phyloP scores from a whole-genome alignment of 1,140 invertebrate species.

The Theocolax elegans region DNA sequence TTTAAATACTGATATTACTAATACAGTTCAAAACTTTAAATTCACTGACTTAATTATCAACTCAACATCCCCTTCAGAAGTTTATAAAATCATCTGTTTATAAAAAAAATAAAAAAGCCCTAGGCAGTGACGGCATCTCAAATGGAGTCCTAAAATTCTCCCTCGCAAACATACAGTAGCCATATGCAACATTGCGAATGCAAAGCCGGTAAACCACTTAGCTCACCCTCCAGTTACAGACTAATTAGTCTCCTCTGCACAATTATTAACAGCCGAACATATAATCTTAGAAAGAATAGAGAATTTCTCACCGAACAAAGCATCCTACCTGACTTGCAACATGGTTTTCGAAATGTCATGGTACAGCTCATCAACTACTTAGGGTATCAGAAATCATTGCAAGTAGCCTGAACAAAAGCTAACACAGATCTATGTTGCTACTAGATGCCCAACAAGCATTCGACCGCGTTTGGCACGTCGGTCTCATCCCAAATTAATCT shows the following conservation, averaged over 20 bases:
- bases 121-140: not conserved
- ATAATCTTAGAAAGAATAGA: too few species aligned
- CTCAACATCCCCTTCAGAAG: too few species aligned
- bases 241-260: too few species aligned
- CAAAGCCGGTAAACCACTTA: too few species aligned
- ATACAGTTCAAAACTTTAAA: not conserved
- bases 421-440: conserved; percentile 24
- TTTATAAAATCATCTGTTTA: too few species aligned
- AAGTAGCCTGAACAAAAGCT: not conserved
- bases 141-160: not conserved
- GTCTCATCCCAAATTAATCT: conserved; percentile 44
- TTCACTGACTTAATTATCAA: not conserved
- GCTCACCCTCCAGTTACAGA: too few species aligned
- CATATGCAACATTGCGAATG: not conserved
- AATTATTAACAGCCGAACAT: too few species aligned
- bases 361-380: conserved; percentile 19
- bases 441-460: too few species aligned
- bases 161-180: not conserved
- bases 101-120: not conserved
- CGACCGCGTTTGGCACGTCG: conserved; percentile 51
- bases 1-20: not conserved
- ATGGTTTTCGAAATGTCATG: not conserved
- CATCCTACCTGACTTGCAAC: conserved; percentile 16
- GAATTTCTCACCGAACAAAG: not conserved
- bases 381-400: not conserved